These are phyloP conservation scores for Caenorhabditis uteleia DNA, from an alignment of 2,888 invertebrate genomes.

Conservation along the genomic window DNA sequence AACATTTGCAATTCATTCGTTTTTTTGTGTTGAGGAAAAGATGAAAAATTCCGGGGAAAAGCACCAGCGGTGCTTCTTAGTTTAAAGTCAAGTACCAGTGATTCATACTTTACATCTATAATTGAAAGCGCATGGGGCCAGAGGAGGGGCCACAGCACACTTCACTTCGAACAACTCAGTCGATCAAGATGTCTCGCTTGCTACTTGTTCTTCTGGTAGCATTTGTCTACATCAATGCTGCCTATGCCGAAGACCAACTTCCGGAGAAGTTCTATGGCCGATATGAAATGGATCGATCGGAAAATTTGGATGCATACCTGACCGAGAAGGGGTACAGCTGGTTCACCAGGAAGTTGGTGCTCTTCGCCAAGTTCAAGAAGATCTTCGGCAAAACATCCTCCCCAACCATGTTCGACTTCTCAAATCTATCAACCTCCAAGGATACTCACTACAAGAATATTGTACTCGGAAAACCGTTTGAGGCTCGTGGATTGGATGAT, in stretches of 20 bases:
- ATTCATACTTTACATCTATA: no score
- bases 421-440: constrained; percentile 64
- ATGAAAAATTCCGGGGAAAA: no score
- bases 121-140: no score
- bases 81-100: no score
- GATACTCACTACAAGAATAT: constrained; percentile 62
- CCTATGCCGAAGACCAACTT: constrained; percentile 30
- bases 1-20: constrained; percentile 1
- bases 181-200: background rate
- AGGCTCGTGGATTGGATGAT: constrained; percentile 64
- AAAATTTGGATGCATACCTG: constrained; percentile 63
- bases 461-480: constrained; percentile 59
- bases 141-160: no score
- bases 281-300: constrained; percentile 56
- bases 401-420: constrained; percentile 44
- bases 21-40: no score
- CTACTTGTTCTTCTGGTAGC: constrained; percentile 25
- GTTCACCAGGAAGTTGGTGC: constrained; percentile 60
- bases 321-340: constrained; percentile 59
- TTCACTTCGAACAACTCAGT: no score
- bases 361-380: constrained; percentile 60
- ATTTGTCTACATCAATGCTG: constrained; percentile 17
- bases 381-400: constrained; percentile 42
- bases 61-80: no score
- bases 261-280: constrained; percentile 59